Evolutionary conservation across 2,888 invertebrate genomes (phyloP).

Genomic region (Cosmorhoe ocellata): DNA sequence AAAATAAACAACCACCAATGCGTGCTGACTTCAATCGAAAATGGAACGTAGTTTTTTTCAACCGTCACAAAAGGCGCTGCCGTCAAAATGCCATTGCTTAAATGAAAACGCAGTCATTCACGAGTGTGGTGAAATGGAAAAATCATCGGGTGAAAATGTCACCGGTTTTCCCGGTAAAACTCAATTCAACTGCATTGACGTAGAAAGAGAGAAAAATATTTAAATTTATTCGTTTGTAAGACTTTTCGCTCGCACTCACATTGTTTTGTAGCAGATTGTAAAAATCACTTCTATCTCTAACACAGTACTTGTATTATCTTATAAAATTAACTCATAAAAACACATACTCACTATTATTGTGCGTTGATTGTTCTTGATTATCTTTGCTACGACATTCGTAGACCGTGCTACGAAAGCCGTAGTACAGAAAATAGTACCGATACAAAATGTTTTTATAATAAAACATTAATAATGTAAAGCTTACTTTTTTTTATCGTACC

Average conservation of each 20-base stretch:
- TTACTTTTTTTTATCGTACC: too few relatives aligned
- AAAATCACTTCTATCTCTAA: too few relatives aligned
- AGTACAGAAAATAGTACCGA: neutral
- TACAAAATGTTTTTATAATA: too few relatives aligned
- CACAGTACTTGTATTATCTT: too few relatives aligned
- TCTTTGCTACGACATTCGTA: constrained; percentile 15
- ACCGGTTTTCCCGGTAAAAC: constrained; percentile 54
- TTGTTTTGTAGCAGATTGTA: neutral
- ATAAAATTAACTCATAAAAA: too few relatives aligned
- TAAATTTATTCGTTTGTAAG: constrained; percentile 16
- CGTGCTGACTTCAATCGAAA: constrained; percentile 69
- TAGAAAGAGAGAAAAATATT: constrained; percentile 26
- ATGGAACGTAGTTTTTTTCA: constrained; percentile 65
- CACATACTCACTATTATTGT: too few relatives aligned
- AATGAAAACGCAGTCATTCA: constrained; percentile 79
- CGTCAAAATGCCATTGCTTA: constrained; percentile 79
- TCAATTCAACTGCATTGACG: constrained; percentile 34
- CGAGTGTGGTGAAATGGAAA: constrained; percentile 75
- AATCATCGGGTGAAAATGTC: constrained; percentile 73
- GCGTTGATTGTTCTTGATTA: too few relatives aligned
- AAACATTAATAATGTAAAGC: too few relatives aligned
- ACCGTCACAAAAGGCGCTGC: constrained; percentile 63
- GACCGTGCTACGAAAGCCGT: constrained; percentile 18
- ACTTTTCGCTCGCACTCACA: neutral
- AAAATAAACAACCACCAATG: constrained; percentile 45